phyloP scores from a whole-genome alignment of 2,113 vertebrate genomes.

The Sus scrofa region DNA sequence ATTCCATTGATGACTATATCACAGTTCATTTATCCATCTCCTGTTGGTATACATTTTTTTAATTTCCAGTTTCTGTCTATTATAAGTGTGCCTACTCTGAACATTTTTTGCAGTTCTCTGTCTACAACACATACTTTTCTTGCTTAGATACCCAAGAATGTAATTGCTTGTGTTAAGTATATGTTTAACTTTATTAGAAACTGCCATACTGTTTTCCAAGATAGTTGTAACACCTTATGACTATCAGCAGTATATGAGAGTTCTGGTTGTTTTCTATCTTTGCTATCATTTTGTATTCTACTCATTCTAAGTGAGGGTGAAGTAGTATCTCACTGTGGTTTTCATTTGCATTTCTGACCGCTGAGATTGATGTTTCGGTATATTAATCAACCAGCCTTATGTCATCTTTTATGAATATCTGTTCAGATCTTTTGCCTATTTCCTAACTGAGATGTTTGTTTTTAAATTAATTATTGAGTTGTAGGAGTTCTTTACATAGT shows the following conservation, averaged over 20 bases:
- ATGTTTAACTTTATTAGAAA: neutral
- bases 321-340: neutral
- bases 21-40: neutral
- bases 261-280: neutral
- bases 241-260: neutral
- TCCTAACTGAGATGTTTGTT: neutral
- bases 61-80: neutral
- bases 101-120: neutral
- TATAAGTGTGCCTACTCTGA: neutral
- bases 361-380: neutral
- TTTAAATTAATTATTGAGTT: neutral
- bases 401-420: neutral
- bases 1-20: neutral
- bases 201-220: neutral
- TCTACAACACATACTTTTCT: neutral
- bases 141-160: neutral
- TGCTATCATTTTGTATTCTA: neutral
- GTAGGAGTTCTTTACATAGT: conserved; percentile 23
- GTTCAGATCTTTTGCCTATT: neutral
- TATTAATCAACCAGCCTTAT: neutral
- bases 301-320: neutral
- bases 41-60: conserved; percentile 12
- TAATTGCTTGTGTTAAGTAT: conserved; percentile 43
- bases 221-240: neutral
- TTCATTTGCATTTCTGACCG: conserved; percentile 16